phyloP scores from a whole-genome alignment of 2,797 vertebrate species.

The Poecilia velifera region DNA sequence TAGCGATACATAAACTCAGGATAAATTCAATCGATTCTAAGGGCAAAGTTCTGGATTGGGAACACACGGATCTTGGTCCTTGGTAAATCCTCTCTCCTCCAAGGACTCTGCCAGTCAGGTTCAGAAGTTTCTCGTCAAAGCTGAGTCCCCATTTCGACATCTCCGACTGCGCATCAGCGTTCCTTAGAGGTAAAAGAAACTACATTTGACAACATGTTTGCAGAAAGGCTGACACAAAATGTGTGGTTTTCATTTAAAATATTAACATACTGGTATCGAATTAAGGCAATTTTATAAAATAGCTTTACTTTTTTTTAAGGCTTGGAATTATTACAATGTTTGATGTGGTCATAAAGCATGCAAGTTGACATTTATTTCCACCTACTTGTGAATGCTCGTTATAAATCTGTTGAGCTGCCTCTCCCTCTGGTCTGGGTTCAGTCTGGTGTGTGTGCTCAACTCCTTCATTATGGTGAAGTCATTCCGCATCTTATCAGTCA shows the following conservation, averaged over 20 bases:
- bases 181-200: constrained; percentile 70
- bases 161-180: constrained; percentile 84
- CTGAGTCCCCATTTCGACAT: constrained; percentile 89
- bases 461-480: constrained; percentile 94
- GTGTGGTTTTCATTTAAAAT: not conserved
- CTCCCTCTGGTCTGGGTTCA: constrained; percentile 87
- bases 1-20: not conserved
- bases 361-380: not conserved
- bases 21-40: not conserved
- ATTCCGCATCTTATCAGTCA: constrained; percentile 92
- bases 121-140: constrained; percentile 87
- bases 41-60: not conserved
- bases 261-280: not conserved
- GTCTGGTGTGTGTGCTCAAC: constrained; percentile 84
- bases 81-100: constrained; percentile 89
- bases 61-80: constrained; percentile 78
- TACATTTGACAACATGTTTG: not conserved
- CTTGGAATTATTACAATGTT: not conserved
- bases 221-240: not conserved
- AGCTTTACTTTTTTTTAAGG: not conserved
- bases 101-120: constrained; percentile 86
- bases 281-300: not conserved
- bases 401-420: constrained; percentile 84
- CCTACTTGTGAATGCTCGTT: constrained; percentile 83
- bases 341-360: not conserved